phyloP scores from a whole-genome alignment of 2,113 vertebrate species.

The Capra hircus region DNA sequence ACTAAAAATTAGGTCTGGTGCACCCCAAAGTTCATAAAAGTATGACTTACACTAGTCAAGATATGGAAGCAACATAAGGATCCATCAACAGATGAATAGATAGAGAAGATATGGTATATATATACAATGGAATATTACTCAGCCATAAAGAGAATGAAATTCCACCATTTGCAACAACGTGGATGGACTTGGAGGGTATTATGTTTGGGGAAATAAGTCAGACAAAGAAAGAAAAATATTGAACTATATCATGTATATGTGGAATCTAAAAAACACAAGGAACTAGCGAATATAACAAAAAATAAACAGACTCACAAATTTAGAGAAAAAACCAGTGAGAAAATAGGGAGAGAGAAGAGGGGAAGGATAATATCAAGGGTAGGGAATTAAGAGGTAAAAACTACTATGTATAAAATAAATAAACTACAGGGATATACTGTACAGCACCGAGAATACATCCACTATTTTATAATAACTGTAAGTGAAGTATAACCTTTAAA shows the following conservation, averaged over 20 bases:
- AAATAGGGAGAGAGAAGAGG: not conserved
- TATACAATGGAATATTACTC: not conserved
- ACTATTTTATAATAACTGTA: not conserved
- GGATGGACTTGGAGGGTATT: not conserved
- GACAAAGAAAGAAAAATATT: not conserved
- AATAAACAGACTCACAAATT: not conserved
- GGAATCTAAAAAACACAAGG: not conserved
- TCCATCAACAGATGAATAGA: not conserved
- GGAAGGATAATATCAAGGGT: not conserved
- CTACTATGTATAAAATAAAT: not conserved
- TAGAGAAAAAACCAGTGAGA: not conserved
- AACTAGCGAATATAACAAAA: not conserved
- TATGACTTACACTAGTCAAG: not conserved
- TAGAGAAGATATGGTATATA: not conserved
- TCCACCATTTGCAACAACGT: not conserved
- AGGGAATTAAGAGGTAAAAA: not conserved
- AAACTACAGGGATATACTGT: not conserved
- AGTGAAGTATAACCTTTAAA: not conserved
- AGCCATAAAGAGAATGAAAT: not conserved
- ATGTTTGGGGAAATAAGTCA: not conserved
- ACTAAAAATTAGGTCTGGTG: not conserved
- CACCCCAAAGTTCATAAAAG: not conserved
- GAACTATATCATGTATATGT: not conserved
- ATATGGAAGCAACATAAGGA: not conserved
- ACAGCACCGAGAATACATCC: not conserved